Evolutionary conservation across 2,113 vertebrate genomes (phyloP), one percentile per base, ranked within the genome.

Genomic region (Saguinus imperator): DNA sequence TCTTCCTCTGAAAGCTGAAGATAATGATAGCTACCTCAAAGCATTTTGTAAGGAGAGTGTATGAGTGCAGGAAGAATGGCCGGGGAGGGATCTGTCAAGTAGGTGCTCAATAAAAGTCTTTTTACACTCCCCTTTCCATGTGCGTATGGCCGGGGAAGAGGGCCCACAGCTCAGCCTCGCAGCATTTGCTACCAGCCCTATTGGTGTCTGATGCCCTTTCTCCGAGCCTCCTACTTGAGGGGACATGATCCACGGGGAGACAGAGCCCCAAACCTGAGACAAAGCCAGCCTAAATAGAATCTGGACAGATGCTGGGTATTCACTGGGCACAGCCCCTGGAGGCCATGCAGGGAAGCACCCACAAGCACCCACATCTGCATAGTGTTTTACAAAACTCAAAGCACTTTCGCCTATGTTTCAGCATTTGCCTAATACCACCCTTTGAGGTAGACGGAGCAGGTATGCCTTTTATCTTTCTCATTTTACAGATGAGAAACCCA

Each of bases 401-500:
- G 14, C 14, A 17, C 14, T 57, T 57, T 57, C 6, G 6, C 37
- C 52, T 64, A 64, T 64, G 61, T 32, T 8, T 43, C n/a, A 81
- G 23, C 57, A n/a, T 58, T 50, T 18, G 35, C 29, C 87, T 61
- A 61, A 86, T 21, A 18, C 18, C 5, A 48, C 25, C 32, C 3
- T 58, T 87, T 50, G 76, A 77, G 64, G 11, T 52, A 50, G 29
- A 72, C 4, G 79, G 14, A 66, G 23, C 23, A 72, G 50, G 6
- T 45, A 1, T 57, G 5, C 81, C 27, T 70, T 92, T 87, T 80
- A 76, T 21, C 21, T 20, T 57, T 90, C 70, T 87, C 48, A 50
- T 68, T 84, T 94, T 50, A 87, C 32, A 84, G 40, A 83, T 50
- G n/a, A 97, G 64, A 91, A 94, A 73, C 3, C 17, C 90, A 86